Base-by-base conservation (phyloP, 2,797 vertebrate genomes). In the Dicrostonyx torquatus region DNA sequence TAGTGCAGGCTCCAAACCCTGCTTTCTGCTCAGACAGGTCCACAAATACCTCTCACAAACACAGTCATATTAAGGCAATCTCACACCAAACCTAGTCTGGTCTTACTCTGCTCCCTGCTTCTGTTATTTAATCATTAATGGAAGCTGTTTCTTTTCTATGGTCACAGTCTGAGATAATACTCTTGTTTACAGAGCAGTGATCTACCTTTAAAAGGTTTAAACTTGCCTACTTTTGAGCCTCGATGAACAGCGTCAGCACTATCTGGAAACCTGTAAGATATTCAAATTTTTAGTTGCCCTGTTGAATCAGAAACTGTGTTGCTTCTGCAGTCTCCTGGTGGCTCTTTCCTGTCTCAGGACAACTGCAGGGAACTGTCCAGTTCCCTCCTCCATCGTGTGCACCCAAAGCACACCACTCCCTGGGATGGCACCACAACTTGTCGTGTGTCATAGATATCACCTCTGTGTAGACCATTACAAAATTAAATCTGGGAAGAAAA, bases 81-180 rank as follows among this genome's bases (percentile, higher is more conserved):
- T 82, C 62, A 90, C 14, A 89, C 17, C 11, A 84, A 68, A 87
- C 40, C 55, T 76, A 11, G 40, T 90, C n/a, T 79, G 43, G 58
- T 60, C 75, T 58, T 78, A 79, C 3, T 3, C 22, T 94, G 2
- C 89, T 92, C 75, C 87, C 26, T 18, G 5, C 73, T 79, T 45
- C 85, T 88, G 24, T 66, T 90, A 68, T 75, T 95, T 94, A 84
- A 53, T 95, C n/a, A 87, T 93, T 86, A 94, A 79, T 87, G 45
- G 2, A 85, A 48, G 43, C 31, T 66, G 31, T n/a, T 5, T 68
- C 6, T 50, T 1, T 45, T 66, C 43, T 93, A 17, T 26, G 75
- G 87, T 43, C 53, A 40, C 20, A 22, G 29, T 64, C n/a, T 89
- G 72, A 66, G 75, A n/a, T 10, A 72, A 66, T n/a, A 70, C 13